These are phyloP conservation scores for Lepus townsendii DNA, from an alignment of 2,797 vertebrate genomes.

Conservation along the genomic window DNA sequence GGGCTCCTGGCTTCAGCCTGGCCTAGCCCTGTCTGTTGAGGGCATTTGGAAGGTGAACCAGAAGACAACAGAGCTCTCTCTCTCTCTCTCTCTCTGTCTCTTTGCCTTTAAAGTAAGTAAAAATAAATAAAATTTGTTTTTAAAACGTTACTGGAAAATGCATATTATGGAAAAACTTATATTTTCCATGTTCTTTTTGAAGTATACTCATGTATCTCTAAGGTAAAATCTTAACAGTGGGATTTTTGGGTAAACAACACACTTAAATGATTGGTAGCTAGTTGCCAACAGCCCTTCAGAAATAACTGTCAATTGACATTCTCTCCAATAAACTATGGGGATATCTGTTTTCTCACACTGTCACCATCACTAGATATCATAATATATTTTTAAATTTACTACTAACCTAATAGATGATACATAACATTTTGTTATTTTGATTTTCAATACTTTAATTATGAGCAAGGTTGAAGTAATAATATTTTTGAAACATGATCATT, in stretches of 20 bases:
- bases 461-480: constrained; percentile 35
- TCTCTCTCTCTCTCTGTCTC: too few relatives aligned
- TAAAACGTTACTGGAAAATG: too few relatives aligned
- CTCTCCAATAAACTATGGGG: not conserved
- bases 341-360: not conserved
- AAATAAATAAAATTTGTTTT: too few relatives aligned
- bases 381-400: not conserved
- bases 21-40: too few relatives aligned
- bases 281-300: not conserved
- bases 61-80: too few relatives aligned
- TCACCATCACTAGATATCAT: not conserved
- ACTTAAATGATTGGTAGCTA: constrained; percentile 18
- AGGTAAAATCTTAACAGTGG: constrained; percentile 28
- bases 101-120: too few relatives aligned
- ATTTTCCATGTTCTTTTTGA: too few relatives aligned
- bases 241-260: constrained; percentile 10
- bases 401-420: not conserved
- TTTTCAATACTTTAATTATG: constrained; percentile 44
- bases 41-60: too few relatives aligned
- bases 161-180: too few relatives aligned
- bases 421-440: constrained; percentile 39
- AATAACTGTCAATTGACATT: not conserved
- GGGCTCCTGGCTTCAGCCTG: too few relatives aligned
- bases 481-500: not conserved
- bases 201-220: not conserved